These are phyloP conservation scores for Branchipolynoe longqiensis DNA, from an alignment of 2,888 invertebrate genomes.

Conservation along the genomic window DNA sequence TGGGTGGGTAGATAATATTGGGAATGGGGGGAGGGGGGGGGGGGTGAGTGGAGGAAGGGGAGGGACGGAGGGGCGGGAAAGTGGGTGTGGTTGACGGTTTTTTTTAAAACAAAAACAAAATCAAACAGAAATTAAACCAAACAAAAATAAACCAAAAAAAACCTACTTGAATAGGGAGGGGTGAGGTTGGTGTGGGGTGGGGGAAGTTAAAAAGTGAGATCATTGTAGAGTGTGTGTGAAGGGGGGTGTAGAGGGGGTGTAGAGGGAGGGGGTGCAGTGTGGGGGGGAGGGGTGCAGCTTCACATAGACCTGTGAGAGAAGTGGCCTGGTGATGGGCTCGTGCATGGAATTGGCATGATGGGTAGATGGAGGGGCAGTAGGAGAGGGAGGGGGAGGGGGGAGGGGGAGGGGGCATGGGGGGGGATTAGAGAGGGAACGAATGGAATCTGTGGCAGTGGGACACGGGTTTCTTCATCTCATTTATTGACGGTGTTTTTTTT, in stretches of 20 bases:
- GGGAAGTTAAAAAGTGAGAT: too few relatives aligned
- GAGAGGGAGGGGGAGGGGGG: background rate
- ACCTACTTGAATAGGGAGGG: too few relatives aligned
- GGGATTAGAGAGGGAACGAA: background rate
- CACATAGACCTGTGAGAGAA: background rate
- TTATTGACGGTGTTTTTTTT: too few relatives aligned
- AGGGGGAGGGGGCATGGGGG: background rate
- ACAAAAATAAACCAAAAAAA: too few relatives aligned
- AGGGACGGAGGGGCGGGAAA: too few relatives aligned
- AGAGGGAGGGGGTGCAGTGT: background rate
- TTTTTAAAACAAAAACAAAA: background rate
- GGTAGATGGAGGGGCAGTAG: constrained; percentile 1
- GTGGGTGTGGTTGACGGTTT: too few relatives aligned
- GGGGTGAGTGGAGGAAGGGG: too few relatives aligned
- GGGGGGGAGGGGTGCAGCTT: background rate
- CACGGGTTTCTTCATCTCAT: background rate
- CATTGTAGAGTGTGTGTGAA: too few relatives aligned
- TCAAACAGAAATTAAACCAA: background rate
- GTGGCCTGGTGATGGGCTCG: background rate
- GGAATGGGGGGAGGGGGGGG: too few relatives aligned
- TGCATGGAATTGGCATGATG: background rate
- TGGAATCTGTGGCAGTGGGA: constrained; percentile 34
- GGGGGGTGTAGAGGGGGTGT: background rate
- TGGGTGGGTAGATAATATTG: too few relatives aligned
- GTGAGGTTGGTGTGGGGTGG: too few relatives aligned